Percentiles rank a stretch among this genome's conserved stretches.
Conservation (phyloP, 2,797 vertebrate species). For the Malacoraja senta region DNA sequence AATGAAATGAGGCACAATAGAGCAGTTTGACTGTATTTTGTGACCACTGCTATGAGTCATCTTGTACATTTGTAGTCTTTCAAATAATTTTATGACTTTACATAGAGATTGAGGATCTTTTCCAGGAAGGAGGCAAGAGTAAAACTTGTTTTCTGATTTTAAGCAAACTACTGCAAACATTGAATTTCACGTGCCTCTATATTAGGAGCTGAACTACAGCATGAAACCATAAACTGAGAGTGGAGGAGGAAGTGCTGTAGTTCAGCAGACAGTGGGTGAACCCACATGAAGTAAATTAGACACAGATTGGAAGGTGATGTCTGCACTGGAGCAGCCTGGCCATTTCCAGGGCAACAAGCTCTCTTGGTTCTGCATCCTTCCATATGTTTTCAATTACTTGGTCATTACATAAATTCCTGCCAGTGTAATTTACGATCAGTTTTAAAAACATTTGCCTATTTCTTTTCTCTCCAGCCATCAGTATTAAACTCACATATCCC, state of each 20-base stretch:
- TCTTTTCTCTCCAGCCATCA: not conserved
- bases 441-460: not conserved
- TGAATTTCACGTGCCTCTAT: not conserved
- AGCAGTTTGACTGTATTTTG: not conserved
- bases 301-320: constrained; percentile 18
- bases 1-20: not conserved
- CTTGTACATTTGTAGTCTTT: not conserved
- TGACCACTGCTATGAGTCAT: not conserved
- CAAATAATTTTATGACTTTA: not conserved
- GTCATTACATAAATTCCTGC: constrained; percentile 16
- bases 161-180: not conserved
- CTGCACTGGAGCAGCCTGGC: not conserved
- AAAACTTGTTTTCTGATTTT: not conserved
- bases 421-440: not conserved
- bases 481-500: too few species aligned
- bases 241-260: not conserved
- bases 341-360: not conserved
- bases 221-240: not conserved
- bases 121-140: not conserved
- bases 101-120: not conserved
- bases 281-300: not conserved
- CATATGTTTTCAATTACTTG: constrained; percentile 26
- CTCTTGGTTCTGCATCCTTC: not conserved
- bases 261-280: not conserved
- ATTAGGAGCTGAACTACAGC: not conserved